Percentiles rank a stretch among this genome's conserved stretches.
Conservation (phyloP, 2,888 invertebrate genomes). For the Bruchidius siliquastri region DNA sequence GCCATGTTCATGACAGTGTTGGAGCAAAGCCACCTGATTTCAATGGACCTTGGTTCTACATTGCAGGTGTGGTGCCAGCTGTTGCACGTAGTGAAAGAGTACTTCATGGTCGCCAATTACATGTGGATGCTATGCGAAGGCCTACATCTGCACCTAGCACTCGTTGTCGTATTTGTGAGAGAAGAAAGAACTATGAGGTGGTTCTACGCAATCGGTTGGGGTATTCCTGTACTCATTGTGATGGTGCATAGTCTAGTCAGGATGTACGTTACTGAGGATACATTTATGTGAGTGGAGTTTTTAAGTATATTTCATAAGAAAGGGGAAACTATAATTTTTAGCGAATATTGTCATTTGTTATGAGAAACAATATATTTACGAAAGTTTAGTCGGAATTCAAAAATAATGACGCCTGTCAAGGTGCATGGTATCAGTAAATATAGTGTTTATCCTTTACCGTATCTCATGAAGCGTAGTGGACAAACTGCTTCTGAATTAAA, state of each 20-base stretch:
- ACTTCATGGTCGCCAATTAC: conserved; percentile 72
- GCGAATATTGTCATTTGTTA: no score
- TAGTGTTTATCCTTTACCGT: no score
- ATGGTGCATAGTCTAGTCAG: conserved; percentile 46
- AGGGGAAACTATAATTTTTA: no score
- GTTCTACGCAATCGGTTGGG: conserved; percentile 68
- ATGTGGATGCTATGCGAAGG: conserved; percentile 85
- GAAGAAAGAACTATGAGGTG: conserved; percentile 67
- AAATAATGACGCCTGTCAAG: no score
- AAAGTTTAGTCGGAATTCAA: no score
- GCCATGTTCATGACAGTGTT: no score
- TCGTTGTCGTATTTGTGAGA: conserved; percentile 72
- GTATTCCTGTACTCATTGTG: conserved; percentile 54
- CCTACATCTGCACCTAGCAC: conserved; percentile 67
- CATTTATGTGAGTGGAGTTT: conserved; percentile 50
- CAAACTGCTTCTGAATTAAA: no score
- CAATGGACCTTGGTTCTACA: conserved; percentile 3
- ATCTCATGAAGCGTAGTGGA: no score
- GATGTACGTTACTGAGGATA: conserved; percentile 49
- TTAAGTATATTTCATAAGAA: no score
- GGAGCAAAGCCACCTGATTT: no score
- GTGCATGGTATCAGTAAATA: no score
- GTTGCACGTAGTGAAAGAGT: conserved; percentile 62
- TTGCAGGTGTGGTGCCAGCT: conserved; percentile 66
- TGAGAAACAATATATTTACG: no score